These are phyloP conservation scores for Geophilus truncorum DNA, from an alignment of 2,888 invertebrate genomes.

Conservation along the genomic window DNA sequence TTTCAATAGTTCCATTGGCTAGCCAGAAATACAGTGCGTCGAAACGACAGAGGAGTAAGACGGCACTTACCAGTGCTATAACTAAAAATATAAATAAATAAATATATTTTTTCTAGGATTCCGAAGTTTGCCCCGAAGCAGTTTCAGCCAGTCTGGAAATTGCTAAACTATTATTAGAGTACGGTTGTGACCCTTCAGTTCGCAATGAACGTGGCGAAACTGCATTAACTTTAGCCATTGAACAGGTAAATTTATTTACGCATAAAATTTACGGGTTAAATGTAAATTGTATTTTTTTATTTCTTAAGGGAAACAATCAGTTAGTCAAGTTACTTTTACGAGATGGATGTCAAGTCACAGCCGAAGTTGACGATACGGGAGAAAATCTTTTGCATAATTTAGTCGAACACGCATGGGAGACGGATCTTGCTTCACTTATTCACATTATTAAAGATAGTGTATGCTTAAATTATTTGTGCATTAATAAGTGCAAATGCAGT, in stretches of 20 bases:
- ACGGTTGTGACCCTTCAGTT: slow-evolving; percentile 46
- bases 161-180: slow-evolving; percentile 45
- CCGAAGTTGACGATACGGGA: slow-evolving; percentile 45
- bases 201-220: slow-evolving; percentile 47
- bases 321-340: slow-evolving; percentile 47
- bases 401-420: slow-evolving; percentile 46
- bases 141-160: slow-evolving; percentile 45
- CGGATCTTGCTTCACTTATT: slow-evolving; percentile 37
- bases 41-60: slow-evolving; percentile 34
- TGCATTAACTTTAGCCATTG: slow-evolving; percentile 47
- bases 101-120: slow-evolving; percentile 36
- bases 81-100: background rate
- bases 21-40: slow-evolving; percentile 34
- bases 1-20: slow-evolving; percentile 40
- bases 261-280: background rate
- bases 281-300: background rate
- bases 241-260: slow-evolving; percentile 33
- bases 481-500: background rate
- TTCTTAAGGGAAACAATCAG: slow-evolving; percentile 43
- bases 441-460: slow-evolving; percentile 38
- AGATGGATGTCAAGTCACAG: slow-evolving; percentile 46
- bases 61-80: no score
- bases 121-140: slow-evolving; percentile 39
- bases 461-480: background rate
- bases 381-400: slow-evolving; percentile 48